A percentile compares a stretch with the other conserved stretches of the same genome.
These are phyloP conservation scores for Ametastegia equiseti DNA, from an alignment of 2,888 invertebrate species.

Conservation along the genomic window DNA sequence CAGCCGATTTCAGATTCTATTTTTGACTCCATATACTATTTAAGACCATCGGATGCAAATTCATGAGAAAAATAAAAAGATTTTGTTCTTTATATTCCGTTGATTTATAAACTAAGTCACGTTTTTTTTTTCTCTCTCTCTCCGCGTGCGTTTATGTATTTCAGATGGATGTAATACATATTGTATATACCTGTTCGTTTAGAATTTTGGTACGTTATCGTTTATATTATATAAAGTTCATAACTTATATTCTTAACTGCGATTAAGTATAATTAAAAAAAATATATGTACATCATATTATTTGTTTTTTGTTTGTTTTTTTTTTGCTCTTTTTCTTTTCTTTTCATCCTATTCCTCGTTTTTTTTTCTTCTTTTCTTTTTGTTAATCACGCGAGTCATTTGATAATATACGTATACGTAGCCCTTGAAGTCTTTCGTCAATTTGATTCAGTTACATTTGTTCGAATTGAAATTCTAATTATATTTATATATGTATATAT, in stretches of 20 bases:
- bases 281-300: not conserved
- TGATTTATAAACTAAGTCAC: not conserved
- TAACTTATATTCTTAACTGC: not conserved
- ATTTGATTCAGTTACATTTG: not conserved
- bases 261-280: not conserved
- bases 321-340: slow-evolving; percentile 37
- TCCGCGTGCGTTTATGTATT: not conserved
- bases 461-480: not conserved
- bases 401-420: slow-evolving; percentile 23
- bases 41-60: not conserved
- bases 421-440: slow-evolving; percentile 14
- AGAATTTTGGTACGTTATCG: not conserved
- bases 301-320: slow-evolving; percentile 28
- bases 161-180: not conserved
- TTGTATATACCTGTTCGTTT: not conserved
- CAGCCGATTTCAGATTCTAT: slow-evolving; percentile 11
- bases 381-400: slow-evolving; percentile 26
- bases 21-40: not conserved
- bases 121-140: not conserved
- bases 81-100: slow-evolving; percentile 48
- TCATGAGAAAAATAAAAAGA: slow-evolving; percentile 11
- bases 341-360: not conserved
- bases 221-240: not conserved
- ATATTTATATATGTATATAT: not conserved
- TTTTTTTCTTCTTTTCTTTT: slow-evolving; percentile 39